Evolutionary conservation across 2,797 vertebrate species (phyloP), one percentile per base, ranked within the genome.

Genomic region (Neosilurus mollespiculum): DNA sequence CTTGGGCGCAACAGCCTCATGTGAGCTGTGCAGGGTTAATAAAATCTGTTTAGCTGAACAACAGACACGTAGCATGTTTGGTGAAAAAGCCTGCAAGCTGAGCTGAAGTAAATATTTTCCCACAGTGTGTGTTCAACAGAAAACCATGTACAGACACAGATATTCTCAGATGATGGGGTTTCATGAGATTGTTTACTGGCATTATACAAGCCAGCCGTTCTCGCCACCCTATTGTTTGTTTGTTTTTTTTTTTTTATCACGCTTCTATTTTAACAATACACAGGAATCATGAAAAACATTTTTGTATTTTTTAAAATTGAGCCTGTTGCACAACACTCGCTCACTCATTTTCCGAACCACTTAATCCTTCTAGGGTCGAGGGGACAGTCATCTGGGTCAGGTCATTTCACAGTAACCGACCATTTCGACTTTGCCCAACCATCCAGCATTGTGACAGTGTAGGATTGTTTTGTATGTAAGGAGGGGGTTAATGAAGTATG

Each of bases 31-130:
- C 34, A 72, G 56, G 34, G 16, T 72, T 71, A 72, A 62, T 72
- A 71, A 71, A 70, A 9, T 59, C 15, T 34, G 59, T 75, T 65
- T 20, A 70, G 26, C 70, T 82, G 81, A 75, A 43, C 34, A 22
- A 58, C 53, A 12, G 34, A 26, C 30, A 24, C 14, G 43, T 2
- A 49, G 30, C 9, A 43, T 49, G 3, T 56, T 11, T 64, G 26
- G 54, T 49, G 16, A 7, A 20, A 30, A 20, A 34, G 51, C 64
- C 65, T 64, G n/a, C 59, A 64, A 64, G 34, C 37, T 64, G 69
- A 71, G 18, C 11, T 51, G 69, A 71, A 71, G 43, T 71, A 53
- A 72, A 54, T 22, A 72, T 72, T 72, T 72, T 53, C 58, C 53
- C 53, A 2, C 18, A 58, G 3, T 59, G 73, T 56, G 53, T 34